phyloP scores from a whole-genome alignment of 2,888 invertebrate genomes.

The Carpatolechia fugitivella region DNA sequence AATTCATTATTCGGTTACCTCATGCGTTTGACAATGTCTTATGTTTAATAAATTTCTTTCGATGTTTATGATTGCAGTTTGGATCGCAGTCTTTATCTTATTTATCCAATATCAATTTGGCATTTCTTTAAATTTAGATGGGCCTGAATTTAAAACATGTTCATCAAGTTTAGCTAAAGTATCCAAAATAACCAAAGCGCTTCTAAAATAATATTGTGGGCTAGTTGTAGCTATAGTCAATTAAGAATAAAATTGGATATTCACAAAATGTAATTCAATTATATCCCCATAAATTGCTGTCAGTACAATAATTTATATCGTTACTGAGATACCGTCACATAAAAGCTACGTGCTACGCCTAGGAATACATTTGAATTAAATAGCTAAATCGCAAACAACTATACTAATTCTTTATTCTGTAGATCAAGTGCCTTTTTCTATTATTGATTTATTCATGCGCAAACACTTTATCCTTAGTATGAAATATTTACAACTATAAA shows the following conservation, averaged over 20 bases:
- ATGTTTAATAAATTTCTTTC: background rate
- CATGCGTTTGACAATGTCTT: background rate
- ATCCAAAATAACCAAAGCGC: no score
- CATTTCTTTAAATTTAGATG: background rate
- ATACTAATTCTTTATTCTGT: background rate
- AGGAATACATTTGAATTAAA: constrained; percentile 28
- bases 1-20: background rate
- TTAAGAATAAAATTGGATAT: background rate
- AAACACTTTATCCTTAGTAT: no score
- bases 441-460: no score
- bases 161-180: no score
- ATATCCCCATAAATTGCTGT: constrained; percentile 10
- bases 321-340: constrained; percentile 21
- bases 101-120: background rate
- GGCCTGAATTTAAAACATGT: background rate
- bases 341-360: constrained; percentile 30
- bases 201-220: no score
- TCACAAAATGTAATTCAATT: background rate
- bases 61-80: background rate
- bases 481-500: no score
- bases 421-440: constrained; percentile 7
- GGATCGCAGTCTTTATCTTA: no score
- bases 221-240: no score
- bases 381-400: constrained; percentile 14
- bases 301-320: constrained; percentile 17